phyloP scores from a whole-genome alignment of 2,888 invertebrate genomes.

The Aleiodes testaceus region DNA sequence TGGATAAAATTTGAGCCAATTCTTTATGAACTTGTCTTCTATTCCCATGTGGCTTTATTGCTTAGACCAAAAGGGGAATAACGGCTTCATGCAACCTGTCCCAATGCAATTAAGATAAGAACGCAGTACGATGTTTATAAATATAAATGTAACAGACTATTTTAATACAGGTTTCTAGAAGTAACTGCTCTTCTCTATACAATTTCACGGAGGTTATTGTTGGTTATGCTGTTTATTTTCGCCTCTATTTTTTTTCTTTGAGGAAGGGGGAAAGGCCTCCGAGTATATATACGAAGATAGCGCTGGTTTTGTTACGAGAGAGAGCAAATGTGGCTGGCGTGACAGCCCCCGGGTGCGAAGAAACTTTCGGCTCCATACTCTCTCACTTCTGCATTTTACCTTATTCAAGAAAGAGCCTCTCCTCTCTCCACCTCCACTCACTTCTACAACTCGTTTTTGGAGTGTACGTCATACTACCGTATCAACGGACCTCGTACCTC shows the following conservation, averaged over 20 bases:
- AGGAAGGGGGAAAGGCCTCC: background rate
- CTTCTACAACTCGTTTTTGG: background rate
- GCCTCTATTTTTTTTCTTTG: background rate
- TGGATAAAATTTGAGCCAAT: background rate
- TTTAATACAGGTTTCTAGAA: slow-evolving; percentile 14
- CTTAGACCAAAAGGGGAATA: slow-evolving; percentile 40
- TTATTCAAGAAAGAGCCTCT: slow-evolving; percentile 23
- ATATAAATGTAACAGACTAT: slow-evolving; percentile 49
- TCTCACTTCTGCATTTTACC: slow-evolving; percentile 23
- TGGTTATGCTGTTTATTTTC: background rate
- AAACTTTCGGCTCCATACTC: slow-evolving; percentile 21
- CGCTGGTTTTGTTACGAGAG: slow-evolving; percentile 15
- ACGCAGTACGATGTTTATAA: slow-evolving; percentile 58
- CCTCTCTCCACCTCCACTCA: background rate
- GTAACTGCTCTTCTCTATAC: background rate
- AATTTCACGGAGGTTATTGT: slow-evolving; percentile 2
- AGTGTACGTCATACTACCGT: slow-evolving; percentile 37
- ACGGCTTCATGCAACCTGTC: slow-evolving; percentile 54
- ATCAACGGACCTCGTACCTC: slow-evolving; percentile 47
- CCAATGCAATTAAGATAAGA: slow-evolving; percentile 66
- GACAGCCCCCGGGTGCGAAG: slow-evolving; percentile 26
- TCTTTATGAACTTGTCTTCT: slow-evolving; percentile 49
- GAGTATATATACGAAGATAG: background rate
- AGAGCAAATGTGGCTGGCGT: slow-evolving; percentile 29
- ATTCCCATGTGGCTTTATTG: slow-evolving; percentile 52